Base-by-base conservation (phyloP, 2,113 vertebrate species). In the Noturus placidus region DNA sequence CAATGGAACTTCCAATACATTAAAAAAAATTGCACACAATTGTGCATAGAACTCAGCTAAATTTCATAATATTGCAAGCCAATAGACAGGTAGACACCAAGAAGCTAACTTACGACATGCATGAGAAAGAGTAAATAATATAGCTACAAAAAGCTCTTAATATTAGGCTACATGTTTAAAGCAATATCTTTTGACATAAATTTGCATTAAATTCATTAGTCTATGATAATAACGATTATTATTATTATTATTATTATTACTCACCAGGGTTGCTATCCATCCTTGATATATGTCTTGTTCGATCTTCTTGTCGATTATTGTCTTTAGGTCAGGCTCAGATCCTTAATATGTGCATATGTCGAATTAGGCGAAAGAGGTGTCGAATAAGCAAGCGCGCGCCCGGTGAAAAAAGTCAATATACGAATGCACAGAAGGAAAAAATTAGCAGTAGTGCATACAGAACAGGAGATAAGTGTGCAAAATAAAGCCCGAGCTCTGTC, bases 211-310 rank as follows among this genome's bases (percentile, higher is more conserved):
- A 70, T 70, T 70, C n/a, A 10, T 67, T 69, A 35, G 67, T 35
- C 14, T 69, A 42, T 74, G 35, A 88, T 72, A 50, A 82, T 35
- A 54, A 82, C n/a, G 0, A 35, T 30, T 22, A 22, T 33, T 76
- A 25, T 50, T 17, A 69, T 35, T 30, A 76, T 15, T 50, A 76
- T 10, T 72, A 87, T 42, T 76, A 89, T 17, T 63, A 87, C 91
- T 89, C 89, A 88, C 91, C 95, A 11, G 95, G 92, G 67, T 94
- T 95, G 94, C 92, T 93, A 84, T 96, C 95, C 95, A 96, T 96
- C 13, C 84, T 87, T 87, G 57, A 87, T 76, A 87, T 76, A 86
- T 74, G 84, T 33, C 84, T 80, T 27, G 5, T 25, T 82, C 27
- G n/a, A 77, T 46, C 38, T 83, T 90, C 52, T 56, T 79, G 38